A percentile compares a stretch with the other conserved stretches of the same genome.
Evolutionary conservation across 2,888 invertebrate genomes (phyloP).

Genomic region (Augochlorella aurata): DNA sequence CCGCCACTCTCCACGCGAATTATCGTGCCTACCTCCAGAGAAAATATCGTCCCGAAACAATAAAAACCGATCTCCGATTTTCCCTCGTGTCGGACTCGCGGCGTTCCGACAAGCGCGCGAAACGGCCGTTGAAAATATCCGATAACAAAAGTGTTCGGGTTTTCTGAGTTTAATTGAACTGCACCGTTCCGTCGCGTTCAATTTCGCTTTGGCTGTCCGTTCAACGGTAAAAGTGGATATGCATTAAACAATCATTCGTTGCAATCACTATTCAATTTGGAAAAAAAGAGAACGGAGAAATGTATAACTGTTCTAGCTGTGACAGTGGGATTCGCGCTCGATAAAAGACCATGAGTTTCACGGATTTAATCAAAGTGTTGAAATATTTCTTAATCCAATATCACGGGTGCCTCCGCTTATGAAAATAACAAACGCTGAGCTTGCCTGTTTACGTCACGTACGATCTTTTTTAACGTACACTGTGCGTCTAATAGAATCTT

Average conservation of each 20-base stretch:
- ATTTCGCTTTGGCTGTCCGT: neutral
- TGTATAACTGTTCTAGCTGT: neutral
- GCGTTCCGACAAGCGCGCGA: neutral
- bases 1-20: neutral
- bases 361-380: neutral
- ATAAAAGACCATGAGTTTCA: neutral
- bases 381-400: neutral
- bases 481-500: too few species aligned
- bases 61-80: neutral
- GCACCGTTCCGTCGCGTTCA: conserved; percentile 14
- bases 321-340: neutral
- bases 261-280: conserved; percentile 1
- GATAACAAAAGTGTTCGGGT: conserved; percentile 31
- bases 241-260: conserved; percentile 8
- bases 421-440: neutral
- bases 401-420: neutral
- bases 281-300: neutral
- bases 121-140: conserved; percentile 18
- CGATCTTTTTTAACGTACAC: too few species aligned
- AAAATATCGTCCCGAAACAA: conserved; percentile 13
- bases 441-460: too few species aligned
- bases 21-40: neutral
- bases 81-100: neutral
- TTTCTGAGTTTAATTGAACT: conserved; percentile 35
- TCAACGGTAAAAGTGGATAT: conserved; percentile 4